Evolutionary conservation across 2,797 vertebrate genomes (phyloP).

Genomic region (Gadopsis bispinosus): DNA sequence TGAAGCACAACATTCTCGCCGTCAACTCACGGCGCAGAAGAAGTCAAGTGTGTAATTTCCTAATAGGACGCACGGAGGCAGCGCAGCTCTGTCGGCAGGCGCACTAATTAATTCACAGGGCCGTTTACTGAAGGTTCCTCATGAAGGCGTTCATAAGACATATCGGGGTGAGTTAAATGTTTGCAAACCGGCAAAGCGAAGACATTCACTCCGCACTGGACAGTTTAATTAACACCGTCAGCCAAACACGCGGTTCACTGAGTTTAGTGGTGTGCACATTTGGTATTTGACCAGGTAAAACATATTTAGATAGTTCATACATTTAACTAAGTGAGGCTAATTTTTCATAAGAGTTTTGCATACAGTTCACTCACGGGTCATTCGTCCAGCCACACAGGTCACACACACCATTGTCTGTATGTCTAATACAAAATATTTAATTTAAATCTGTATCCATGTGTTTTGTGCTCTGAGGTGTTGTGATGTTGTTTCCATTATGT

Average conservation of each 20-base stretch:
- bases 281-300: background rate
- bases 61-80: slow-evolving; percentile 18
- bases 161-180: rapidly evolving
- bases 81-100: background rate
- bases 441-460: background rate
- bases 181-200: background rate
- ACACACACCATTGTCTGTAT: background rate
- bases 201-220: rapidly evolving
- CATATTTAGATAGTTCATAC: too few species aligned
- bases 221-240: background rate
- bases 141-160: background rate
- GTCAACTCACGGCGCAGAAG: rapidly evolving
- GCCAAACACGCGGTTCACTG: background rate
- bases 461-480: background rate
- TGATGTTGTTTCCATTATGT: background rate
- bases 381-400: background rate
- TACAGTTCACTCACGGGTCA: background rate
- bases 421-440: background rate
- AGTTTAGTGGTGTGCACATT: background rate
- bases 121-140: background rate
- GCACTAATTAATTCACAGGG: background rate
- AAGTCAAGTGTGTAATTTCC: background rate
- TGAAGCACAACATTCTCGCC: too few species aligned
- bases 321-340: too few species aligned
- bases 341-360: too few species aligned